Evolutionary conservation across 2,888 invertebrate species (phyloP), one percentile per base, ranked within the genome.

Genomic region (Pachliopta kotzebuea): DNA sequence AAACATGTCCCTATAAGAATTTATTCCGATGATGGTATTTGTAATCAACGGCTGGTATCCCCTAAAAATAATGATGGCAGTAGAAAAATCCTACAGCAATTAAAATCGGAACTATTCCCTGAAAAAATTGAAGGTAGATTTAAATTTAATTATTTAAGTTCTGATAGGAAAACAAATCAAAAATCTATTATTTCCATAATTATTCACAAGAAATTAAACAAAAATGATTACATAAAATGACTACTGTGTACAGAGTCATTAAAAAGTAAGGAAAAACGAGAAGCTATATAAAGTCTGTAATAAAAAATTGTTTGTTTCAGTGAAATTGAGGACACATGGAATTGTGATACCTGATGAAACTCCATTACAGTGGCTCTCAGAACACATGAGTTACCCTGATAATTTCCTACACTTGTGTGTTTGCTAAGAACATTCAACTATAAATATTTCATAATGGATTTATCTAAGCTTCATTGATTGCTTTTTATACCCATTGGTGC

Each of bases 351-450:
- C 98, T 3, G 77, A 94, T 68, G 97, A 98, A 69, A 97, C 98
- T 14, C 98, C 99, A 17, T 85, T 99, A 14, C 97, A 98, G 78
- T 99, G 99, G 99, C 94, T 99, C 87, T 98, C 98, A 24, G 98
- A 99, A 89, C 99, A 99, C 86, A 92, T 99, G 77, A 98, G 98
- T 84, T 98, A 99, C 88, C 98, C 99, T 0, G 99, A 99, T 85
- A 99, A 99, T 90, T 99, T 99, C 88, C 92, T 99, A 69, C 99
- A 99, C 92, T 93, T 99, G 73, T 95, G 95, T 80, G 81, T 95
- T 59, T 73, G 74, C 67, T 74, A 69, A 67, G 26, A 45, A 45
- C 37, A 37, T 37, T 14, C 0, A 37, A 14, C 4, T 11, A 14
- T 18, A 9, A 45, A 45, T 6, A 45, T 2, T n/a, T 11, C n/a